phyloP scores from a whole-genome alignment of 2,113 vertebrate species.

The Alouatta palliata region DNA sequence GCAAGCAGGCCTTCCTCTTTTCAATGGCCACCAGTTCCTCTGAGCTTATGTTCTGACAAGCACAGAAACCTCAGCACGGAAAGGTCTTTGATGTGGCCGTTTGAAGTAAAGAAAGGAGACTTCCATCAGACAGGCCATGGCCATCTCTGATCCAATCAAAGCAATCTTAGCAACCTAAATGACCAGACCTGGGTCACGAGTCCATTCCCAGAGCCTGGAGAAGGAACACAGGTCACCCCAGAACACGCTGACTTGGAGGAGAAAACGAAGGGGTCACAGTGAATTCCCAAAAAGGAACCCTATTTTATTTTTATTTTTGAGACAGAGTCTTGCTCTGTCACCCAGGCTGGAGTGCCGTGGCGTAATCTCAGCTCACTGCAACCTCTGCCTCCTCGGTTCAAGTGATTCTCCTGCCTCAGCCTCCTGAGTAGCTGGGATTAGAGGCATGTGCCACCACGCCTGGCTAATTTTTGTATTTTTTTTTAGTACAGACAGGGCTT shows the following conservation, averaged over 20 bases:
- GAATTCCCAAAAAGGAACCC: background rate
- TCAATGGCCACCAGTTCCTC: fast-evolving
- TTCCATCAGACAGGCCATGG: no score
- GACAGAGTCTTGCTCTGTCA: no score
- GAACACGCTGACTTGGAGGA: background rate
- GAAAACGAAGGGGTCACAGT: background rate
- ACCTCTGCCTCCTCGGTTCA: no score
- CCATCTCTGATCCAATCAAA: background rate
- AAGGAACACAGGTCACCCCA: background rate
- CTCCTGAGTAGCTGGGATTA: no score
- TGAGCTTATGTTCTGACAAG: background rate
- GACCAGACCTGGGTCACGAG: fast-evolving
- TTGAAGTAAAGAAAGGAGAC: background rate
- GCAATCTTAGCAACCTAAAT: background rate
- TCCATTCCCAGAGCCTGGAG: background rate
- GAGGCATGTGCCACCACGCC: no score
- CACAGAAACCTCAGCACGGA: background rate
- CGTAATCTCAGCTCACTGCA: no score
- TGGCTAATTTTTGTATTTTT: no score
- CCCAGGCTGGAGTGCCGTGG: no score
- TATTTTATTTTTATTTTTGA: background rate
- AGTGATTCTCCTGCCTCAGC: no score
- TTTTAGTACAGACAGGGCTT: no score
- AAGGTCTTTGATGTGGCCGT: background rate
- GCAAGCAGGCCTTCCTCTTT: background rate